Conservation (phyloP, 1,140 invertebrate species). For the Solenopsis fugax region DNA sequence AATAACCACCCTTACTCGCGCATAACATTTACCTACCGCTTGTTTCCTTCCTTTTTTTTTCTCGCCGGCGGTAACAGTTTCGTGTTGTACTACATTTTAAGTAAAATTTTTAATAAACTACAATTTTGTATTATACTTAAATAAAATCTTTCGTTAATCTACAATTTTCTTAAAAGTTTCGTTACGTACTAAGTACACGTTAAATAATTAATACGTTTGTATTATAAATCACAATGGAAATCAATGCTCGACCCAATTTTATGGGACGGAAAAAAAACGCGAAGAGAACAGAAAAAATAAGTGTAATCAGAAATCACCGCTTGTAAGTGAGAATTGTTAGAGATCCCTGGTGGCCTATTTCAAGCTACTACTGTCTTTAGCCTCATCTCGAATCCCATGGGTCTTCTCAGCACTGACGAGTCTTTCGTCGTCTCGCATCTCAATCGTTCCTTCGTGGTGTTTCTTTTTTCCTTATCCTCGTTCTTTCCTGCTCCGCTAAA, state of each 20-base stretch:
- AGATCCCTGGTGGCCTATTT: slow-evolving; percentile 68
- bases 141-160: slow-evolving; percentile 16
- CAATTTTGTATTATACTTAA: background rate
- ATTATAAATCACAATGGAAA: background rate
- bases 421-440: slow-evolving; percentile 74
- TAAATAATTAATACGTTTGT: background rate
- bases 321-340: slow-evolving; percentile 75
- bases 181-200: background rate
- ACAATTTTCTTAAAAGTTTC: slow-evolving; percentile 6
- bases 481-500: slow-evolving; percentile 23
- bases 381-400: slow-evolving; percentile 48
- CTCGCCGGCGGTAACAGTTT: slow-evolving; percentile 14
- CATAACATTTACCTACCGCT: background rate
- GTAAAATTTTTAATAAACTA: slow-evolving; percentile 15
- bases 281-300: slow-evolving; percentile 1
- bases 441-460: slow-evolving; percentile 63
- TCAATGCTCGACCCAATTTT: slow-evolving; percentile 54
- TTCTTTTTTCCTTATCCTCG: slow-evolving; percentile 20
- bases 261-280: slow-evolving; percentile 47
- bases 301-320: slow-evolving; percentile 76
- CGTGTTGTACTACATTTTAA: slow-evolving; percentile 15
- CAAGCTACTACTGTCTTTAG: slow-evolving; percentile 63
- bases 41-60: slow-evolving; percentile 1
- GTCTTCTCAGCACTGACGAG: slow-evolving; percentile 69
- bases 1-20: slow-evolving; percentile 52